Conservation (phyloP, 2,113 vertebrate genomes). For the Salvelinus namaycush region DNA sequence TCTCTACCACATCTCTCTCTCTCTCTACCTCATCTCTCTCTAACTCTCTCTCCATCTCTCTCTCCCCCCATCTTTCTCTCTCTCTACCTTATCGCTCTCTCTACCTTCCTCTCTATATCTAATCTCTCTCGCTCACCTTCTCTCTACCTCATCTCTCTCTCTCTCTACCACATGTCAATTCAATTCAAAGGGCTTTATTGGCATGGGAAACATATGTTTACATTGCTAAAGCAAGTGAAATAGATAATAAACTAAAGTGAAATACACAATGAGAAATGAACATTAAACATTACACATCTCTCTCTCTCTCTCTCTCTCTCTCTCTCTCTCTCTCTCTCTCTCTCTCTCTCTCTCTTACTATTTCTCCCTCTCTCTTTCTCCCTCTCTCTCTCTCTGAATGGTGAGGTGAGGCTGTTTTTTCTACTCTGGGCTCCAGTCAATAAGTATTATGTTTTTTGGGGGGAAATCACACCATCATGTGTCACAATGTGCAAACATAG, state of each 20-base stretch:
- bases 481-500: background rate
- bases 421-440: constrained; percentile 53
- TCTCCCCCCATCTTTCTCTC: background rate
- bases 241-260: too few species aligned
- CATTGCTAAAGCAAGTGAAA: too few species aligned
- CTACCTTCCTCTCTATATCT: background rate
- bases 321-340: too few species aligned
- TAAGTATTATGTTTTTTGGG: constrained; percentile 46
- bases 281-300: too few species aligned
- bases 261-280: too few species aligned
- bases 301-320: too few species aligned
- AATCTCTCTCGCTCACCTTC: background rate
- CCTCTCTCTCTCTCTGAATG: background rate
- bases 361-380: too few species aligned
- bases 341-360: too few species aligned
- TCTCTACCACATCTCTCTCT: background rate
- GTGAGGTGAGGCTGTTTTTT: constrained; percentile 43
- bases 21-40: background rate
- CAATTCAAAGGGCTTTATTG: too few species aligned
- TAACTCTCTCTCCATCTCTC: too few species aligned
- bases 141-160: background rate
- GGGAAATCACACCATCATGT: background rate
- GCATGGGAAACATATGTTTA: too few species aligned
- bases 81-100: background rate
- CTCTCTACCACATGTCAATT: too few species aligned